phyloP scores from a whole-genome alignment of 2,888 invertebrate genomes.

The Eupithecia inturbata region DNA sequence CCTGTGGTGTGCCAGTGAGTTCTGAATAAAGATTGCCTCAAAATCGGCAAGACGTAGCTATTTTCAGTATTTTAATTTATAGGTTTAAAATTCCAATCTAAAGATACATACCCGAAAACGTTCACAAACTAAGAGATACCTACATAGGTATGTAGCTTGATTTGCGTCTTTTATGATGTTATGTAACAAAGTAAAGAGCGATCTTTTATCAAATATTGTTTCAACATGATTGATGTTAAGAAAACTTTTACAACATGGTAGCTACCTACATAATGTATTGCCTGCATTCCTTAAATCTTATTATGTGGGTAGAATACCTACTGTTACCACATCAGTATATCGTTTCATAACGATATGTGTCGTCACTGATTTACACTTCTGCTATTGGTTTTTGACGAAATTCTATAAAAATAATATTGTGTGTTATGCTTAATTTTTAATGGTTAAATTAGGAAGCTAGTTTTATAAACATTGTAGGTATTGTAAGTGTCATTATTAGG shows the following conservation, averaged over 20 bases:
- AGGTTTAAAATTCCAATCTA: not conserved
- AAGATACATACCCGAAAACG: not conserved
- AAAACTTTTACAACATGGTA: conserved; percentile 36
- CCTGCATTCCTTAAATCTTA: conserved; percentile 16
- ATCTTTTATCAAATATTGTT: conserved; percentile 42
- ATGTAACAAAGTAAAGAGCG: conserved; percentile 27
- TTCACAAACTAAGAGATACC: not conserved
- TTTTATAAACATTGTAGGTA: not conserved
- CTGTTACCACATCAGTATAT: conserved; percentile 1
- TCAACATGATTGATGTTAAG: conserved; percentile 45
- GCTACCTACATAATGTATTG: not conserved
- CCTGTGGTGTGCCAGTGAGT: too few relatives aligned
- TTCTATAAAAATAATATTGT: not conserved
- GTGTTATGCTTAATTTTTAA: not conserved
- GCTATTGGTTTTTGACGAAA: not conserved
- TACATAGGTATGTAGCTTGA: not conserved
- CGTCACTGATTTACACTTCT: conserved; percentile 6
- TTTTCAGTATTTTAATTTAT: not conserved
- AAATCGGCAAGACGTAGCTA: too few relatives aligned
- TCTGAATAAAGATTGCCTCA: too few relatives aligned
- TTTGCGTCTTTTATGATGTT: conserved; percentile 6
- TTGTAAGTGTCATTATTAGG: not conserved
- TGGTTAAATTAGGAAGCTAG: not conserved
- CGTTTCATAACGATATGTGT: conserved; percentile 23
- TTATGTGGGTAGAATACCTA: not conserved